A percentile compares a stretch with the other conserved stretches of the same genome.
Evolutionary conservation across 2,888 invertebrate species (phyloP).

Genomic region (Xestia sexstrigata): DNA sequence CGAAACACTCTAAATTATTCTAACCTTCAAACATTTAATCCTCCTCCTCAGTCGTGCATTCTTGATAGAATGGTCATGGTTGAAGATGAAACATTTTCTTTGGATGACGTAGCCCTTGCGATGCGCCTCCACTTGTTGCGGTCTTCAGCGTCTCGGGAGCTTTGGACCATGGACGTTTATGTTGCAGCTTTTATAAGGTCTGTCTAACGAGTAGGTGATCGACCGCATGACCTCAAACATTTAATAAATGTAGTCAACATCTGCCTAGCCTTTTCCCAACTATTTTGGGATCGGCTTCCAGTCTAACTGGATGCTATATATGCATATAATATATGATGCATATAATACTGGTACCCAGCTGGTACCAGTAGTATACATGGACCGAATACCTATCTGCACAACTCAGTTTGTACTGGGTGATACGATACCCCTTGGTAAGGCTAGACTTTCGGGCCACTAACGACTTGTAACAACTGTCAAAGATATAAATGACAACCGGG

Average conservation of each 20-base stretch:
- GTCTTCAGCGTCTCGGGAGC: no score
- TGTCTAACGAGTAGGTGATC: no score
- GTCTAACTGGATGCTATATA: not conserved
- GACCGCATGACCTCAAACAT: no score
- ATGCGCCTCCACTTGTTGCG: no score
- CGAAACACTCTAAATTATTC: not conserved
- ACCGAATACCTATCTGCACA: not conserved
- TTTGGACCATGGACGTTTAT: no score
- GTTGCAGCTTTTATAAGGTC: no score
- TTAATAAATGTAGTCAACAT: conserved; percentile 3
- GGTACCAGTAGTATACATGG: not conserved
- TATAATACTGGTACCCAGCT: no score
- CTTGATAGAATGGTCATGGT: no score
- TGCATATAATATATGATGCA: no score
- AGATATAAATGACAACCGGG: not conserved
- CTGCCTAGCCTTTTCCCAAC: not conserved
- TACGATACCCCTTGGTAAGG: not conserved
- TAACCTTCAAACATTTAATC: conserved; percentile 1
- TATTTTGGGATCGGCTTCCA: not conserved
- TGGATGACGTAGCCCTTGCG: no score
- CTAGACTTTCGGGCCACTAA: not conserved
- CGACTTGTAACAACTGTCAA: not conserved
- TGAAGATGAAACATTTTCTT: no score
- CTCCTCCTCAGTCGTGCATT: no score
- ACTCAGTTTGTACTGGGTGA: not conserved